Conservation (phyloP, 2,888 invertebrate species). For the Salticus scenicus region DNA sequence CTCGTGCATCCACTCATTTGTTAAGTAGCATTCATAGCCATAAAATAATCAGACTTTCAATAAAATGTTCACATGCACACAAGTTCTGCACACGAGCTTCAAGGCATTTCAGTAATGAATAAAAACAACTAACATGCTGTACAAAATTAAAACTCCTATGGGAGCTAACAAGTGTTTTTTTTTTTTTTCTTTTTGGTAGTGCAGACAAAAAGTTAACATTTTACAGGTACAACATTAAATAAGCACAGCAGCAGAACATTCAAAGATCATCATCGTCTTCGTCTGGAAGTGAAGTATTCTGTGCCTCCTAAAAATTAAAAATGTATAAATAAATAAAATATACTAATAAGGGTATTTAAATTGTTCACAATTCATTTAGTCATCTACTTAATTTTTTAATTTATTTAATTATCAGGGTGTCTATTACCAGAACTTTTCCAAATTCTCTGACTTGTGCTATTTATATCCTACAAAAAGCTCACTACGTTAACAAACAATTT, state of each 20-base stretch:
- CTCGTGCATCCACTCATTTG: slow-evolving; percentile 38
- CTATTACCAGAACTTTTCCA: too few relatives aligned
- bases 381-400: too few relatives aligned
- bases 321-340: too few relatives aligned
- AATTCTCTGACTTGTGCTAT: too few relatives aligned
- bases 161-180: slow-evolving; percentile 58
- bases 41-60: slow-evolving; percentile 56
- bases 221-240: slow-evolving; percentile 35
- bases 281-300: slow-evolving; percentile 96
- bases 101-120: slow-evolving; percentile 46
- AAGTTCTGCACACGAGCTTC: slow-evolving; percentile 34
- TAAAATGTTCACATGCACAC: slow-evolving; percentile 39
- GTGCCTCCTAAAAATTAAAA: slow-evolving; percentile 84
- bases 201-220: slow-evolving; percentile 35
- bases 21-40: slow-evolving; percentile 48
- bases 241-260: slow-evolving; percentile 3
- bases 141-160: slow-evolving; percentile 53
- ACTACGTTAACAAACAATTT: too few relatives aligned
- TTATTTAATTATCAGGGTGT: too few relatives aligned
- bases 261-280: slow-evolving; percentile 91
- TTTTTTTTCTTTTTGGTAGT: slow-evolving; percentile 32
- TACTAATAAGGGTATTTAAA: too few relatives aligned
- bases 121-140: slow-evolving; percentile 60
- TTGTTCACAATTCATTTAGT: too few relatives aligned
- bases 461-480: too few relatives aligned